Evolutionary conservation across 2,888 invertebrate species (phyloP), one percentile per base, ranked within the genome.

Genomic region (Scelioninae gen. 1): DNA sequence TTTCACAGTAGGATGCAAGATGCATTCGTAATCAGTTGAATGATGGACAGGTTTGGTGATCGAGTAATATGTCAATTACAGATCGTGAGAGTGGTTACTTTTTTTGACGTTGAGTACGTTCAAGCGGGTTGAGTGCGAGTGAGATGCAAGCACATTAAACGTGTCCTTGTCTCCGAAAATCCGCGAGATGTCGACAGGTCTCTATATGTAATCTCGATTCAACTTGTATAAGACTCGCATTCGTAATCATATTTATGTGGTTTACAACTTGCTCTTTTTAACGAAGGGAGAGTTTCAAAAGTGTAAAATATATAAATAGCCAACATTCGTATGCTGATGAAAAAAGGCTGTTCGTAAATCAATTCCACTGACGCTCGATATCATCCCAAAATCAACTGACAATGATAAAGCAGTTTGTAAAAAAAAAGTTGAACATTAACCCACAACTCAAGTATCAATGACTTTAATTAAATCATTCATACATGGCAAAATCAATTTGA

Each of bases 61-160:
- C 83, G 83, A 85, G 83, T 86, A 86, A 86, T 86, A 85, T 84
- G 84, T 85, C 85, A 85, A 86, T 86, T 85, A 85, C 84, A 85
- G 83, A 84, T 83, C 86, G 85, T 86, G 86, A 85, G 86, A 86
- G 82, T 83, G 86, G 72, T 80, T 62, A 80, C 81, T 84, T 86
- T 86, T 84, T 86, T 80, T 58, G 78, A 29, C 43, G 31, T 32
- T 23, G 58, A 15, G 11, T 16, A 34, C n/a, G n/a, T n/a, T n/a
- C n/a, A n/a, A n/a, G n/a, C 16, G 56, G 38, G n/a, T 71, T 13
- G 38, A 10, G 47, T 9, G 23, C 55, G 32, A 56, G 69, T 56
- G 56, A 47, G 56, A 56, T 8, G 8, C 9, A 16, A 8, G 13
- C 11, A 9, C 47, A 13, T 23, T 13, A 40, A 43, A 34, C 45